phyloP scores from a whole-genome alignment of 2,888 invertebrate species.

The Pherbina coryleti region DNA sequence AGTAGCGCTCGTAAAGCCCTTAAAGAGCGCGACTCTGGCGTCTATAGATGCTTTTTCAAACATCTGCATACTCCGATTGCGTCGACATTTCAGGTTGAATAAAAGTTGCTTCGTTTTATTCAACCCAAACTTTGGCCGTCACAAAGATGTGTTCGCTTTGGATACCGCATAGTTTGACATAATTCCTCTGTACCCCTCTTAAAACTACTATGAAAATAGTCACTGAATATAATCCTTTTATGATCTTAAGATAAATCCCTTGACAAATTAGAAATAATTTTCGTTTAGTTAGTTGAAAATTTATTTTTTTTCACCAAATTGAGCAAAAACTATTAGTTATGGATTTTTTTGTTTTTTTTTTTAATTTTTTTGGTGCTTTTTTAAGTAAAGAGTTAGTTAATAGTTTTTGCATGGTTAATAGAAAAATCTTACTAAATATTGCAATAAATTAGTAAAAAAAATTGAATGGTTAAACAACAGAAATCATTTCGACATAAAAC shows the following conservation, averaged over 20 bases:
- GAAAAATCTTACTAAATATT: slow-evolving; percentile 21
- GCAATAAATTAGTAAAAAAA: slow-evolving; percentile 38
- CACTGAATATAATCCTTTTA: neutral
- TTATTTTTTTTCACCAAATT: slow-evolving; percentile 15
- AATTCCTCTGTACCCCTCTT: no score
- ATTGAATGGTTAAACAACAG: slow-evolving; percentile 8
- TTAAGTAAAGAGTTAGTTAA: neutral
- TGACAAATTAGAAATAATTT: neutral
- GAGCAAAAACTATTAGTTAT: slow-evolving; percentile 26
- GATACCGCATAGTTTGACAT: no score
- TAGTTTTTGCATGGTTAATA: slow-evolving; percentile 3
- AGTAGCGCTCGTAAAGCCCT: no score
- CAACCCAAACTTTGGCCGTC: no score
- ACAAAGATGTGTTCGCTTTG: no score
- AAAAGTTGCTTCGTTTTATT: no score
- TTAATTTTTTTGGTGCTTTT: slow-evolving; percentile 5
- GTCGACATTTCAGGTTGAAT: no score
- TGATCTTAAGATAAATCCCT: no score
- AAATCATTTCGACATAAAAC: neutral
- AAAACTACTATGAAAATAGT: no score
- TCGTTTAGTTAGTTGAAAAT: neutral
- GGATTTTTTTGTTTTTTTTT: slow-evolving; percentile 5
- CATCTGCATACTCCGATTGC: no score
- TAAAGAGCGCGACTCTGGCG: no score
- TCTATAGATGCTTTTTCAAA: no score